A percentile compares a stretch with the other conserved stretches of the same genome.
Conservation (phyloP, 2,888 invertebrate genomes). For the Drosophila leonis region DNA sequence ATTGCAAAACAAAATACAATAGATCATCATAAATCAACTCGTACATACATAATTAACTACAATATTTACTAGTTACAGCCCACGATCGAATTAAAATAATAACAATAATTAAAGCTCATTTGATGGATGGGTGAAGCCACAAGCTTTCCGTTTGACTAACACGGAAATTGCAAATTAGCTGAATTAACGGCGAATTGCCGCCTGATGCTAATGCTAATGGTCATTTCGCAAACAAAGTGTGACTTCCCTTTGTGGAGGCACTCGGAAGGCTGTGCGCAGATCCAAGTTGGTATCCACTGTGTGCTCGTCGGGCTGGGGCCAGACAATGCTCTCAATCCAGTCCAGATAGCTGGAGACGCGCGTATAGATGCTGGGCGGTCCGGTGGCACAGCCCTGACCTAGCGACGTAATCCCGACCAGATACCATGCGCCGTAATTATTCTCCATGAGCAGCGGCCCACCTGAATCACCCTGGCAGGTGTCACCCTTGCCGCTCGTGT, state of each 20-base stretch:
- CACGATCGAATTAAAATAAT: not conserved
- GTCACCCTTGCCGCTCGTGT: conserved; percentile 38
- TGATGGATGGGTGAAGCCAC: not conserved
- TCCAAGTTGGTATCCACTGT: not conserved
- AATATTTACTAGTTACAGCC: too few species aligned
- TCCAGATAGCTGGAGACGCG: conserved; percentile 75
- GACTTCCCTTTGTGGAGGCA: too few species aligned
- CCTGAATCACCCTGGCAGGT: conserved; percentile 76
- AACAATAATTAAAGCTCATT: not conserved
- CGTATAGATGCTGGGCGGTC: conserved; percentile 78
- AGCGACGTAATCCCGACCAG: conserved; percentile 70
- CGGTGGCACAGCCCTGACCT: conserved; percentile 75
- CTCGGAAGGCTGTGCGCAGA: too few species aligned
- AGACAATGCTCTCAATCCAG: conserved; percentile 79
- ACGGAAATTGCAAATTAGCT: not conserved
- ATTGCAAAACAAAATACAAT: too few species aligned
- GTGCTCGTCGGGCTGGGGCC: conserved; percentile 51
- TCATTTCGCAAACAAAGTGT: too few species aligned
- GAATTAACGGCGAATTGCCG: not conserved
- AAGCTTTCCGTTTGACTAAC: not conserved
- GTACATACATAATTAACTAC: too few species aligned
- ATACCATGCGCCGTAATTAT: not conserved
- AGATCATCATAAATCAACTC: too few species aligned
- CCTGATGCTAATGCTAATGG: too few species aligned
- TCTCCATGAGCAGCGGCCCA: conserved; percentile 55